Evolutionary conservation across 2,888 invertebrate species (phyloP).

Genomic region (Eupithecia exiguata): DNA sequence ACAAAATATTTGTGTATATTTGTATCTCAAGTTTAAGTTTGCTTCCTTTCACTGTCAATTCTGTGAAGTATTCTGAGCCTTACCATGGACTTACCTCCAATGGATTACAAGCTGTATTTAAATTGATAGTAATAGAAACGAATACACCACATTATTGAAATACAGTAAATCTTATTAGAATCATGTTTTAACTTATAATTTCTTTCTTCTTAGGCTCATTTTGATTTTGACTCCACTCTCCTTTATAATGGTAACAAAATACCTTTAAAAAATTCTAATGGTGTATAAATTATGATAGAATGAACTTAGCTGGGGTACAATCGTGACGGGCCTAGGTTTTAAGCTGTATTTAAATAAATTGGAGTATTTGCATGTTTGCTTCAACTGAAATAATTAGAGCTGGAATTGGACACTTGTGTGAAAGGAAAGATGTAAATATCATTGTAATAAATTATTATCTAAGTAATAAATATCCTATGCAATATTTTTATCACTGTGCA

Average conservation of each 20-base stretch:
- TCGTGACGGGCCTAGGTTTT: neutral
- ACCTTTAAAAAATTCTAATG: neutral
- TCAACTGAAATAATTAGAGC: neutral
- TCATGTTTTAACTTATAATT: neutral
- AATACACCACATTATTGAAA: constrained; percentile 15
- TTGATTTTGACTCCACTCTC: neutral
- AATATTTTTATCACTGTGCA: constrained; percentile 10
- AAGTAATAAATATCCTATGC: neutral
- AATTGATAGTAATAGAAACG: neutral
- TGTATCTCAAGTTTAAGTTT: constrained; percentile 35
- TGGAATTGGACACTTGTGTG: neutral
- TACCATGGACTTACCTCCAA: neutral
- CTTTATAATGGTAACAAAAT: neutral
- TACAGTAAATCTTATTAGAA: neutral
- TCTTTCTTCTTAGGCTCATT: constrained; percentile 1
- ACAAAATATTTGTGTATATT: constrained; percentile 62
- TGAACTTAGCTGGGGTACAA: neutral
- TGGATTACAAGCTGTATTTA: neutral
- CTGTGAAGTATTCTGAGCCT: constrained; percentile 7
- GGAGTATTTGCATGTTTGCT: constrained; percentile 22
- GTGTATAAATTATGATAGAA: neutral
- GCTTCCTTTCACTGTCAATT: constrained; percentile 34
- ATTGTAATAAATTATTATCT: neutral
- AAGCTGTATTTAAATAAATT: neutral
- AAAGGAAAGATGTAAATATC: neutral